A percentile compares a stretch with the other conserved stretches of the same genome.
phyloP scores from a whole-genome alignment of 2,797 vertebrate species.

The Lithobates sylvaticus region DNA sequence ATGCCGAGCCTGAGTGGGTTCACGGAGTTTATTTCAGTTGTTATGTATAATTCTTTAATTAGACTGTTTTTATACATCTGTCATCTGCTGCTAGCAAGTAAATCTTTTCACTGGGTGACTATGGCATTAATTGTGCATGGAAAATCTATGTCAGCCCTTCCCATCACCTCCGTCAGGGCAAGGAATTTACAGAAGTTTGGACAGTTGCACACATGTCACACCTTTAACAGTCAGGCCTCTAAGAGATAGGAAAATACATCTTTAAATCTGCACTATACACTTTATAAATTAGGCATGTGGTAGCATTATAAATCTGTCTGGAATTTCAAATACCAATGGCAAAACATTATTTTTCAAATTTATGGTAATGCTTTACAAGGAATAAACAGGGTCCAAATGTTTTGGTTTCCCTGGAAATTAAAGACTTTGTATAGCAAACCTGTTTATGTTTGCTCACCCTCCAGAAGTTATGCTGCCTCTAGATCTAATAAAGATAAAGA shows the following conservation, averaged over 20 bases:
- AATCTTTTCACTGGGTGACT: slow-evolving; percentile 1
- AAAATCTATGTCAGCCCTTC: slow-evolving; percentile 18
- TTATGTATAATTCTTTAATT: slow-evolving; percentile 41
- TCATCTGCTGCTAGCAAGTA: slow-evolving; percentile 25
- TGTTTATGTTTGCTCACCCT: neutral
- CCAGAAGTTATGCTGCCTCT: neutral
- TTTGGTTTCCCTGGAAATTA: neutral
- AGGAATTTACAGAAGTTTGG: slow-evolving; percentile 29
- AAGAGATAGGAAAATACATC: slow-evolving; percentile 32
- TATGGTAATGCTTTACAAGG: neutral
- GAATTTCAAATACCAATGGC: neutral
- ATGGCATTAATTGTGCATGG: slow-evolving; percentile 19
- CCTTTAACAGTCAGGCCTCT: slow-evolving; percentile 5
- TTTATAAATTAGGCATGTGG: neutral
- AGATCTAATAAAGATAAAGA: slow-evolving; percentile 3
- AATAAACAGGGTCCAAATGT: neutral
- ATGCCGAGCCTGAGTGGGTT: neutral
- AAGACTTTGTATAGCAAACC: neutral
- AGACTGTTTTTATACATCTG: slow-evolving; percentile 35
- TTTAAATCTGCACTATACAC: neutral
- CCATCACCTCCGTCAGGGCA: neutral
- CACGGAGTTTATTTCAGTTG: slow-evolving; percentile 17
- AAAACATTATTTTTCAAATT: neutral
- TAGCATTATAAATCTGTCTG: slow-evolving; percentile 1
- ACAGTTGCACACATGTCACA: slow-evolving; percentile 28